These are phyloP conservation scores for Xiphias gladius DNA, from an alignment of 2,113 vertebrate genomes.

Conservation along the genomic window DNA sequence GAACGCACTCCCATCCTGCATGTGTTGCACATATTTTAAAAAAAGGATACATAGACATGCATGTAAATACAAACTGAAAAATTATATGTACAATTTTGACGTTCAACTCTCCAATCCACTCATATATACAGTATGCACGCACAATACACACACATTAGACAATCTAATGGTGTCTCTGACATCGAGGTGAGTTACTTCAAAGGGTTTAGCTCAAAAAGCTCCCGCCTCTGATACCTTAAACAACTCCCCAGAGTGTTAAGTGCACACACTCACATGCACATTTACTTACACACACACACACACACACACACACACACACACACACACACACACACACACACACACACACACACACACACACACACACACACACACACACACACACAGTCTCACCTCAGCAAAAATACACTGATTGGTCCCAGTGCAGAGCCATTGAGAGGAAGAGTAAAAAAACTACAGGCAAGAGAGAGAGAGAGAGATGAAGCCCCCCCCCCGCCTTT, in stretches of 20 bases:
- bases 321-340: conserved; percentile 22
- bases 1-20: not conserved
- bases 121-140: conserved; percentile 3
- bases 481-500: conserved; percentile 9
- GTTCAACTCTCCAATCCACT: conserved; percentile 11
- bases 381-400: conserved; percentile 67
- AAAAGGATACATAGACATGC: not conserved
- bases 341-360: too few species aligned
- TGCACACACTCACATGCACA: conserved; percentile 49
- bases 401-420: conserved; percentile 76
- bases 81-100: not conserved
- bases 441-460: conserved; percentile 35
- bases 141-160: conserved; percentile 29
- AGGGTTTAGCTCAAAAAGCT: conserved; percentile 66
- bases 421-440: conserved; percentile 66
- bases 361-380: conserved; percentile 19
- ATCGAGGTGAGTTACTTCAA: conserved; percentile 78
- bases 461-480: not conserved
- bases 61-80: conserved; percentile 5
- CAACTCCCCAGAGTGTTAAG: conserved; percentile 62
- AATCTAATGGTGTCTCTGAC: conserved; percentile 73
- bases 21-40: conserved; percentile 9
- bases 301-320: conserved; percentile 15
- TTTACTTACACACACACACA: conserved; percentile 27
- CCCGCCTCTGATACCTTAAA: conserved; percentile 72